Percentiles rank a stretch among this genome's conserved stretches.
phyloP scores from a whole-genome alignment of 2,113 vertebrate genomes.

The Epinephelus fuscoguttatus region DNA sequence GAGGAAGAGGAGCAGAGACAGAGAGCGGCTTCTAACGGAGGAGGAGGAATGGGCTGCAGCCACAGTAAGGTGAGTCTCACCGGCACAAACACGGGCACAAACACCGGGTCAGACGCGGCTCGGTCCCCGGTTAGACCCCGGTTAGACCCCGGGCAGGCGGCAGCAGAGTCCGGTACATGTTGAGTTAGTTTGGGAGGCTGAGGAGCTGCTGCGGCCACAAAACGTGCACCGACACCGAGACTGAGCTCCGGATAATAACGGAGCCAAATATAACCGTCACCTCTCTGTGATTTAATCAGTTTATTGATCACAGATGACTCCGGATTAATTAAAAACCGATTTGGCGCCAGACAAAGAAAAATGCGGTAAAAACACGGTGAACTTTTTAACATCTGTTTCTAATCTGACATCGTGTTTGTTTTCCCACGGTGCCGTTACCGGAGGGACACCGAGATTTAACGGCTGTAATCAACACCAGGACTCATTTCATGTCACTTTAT shows the following conservation, averaged over 20 bases:
- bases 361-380: not conserved
- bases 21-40: constrained; percentile 16
- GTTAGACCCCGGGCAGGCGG: not conserved
- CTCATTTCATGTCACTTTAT: no score
- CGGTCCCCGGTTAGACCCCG: not conserved
- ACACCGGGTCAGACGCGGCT: not conserved
- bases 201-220: not conserved
- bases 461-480: no score
- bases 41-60: constrained; percentile 80
- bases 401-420: constrained; percentile 43
- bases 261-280: no score
- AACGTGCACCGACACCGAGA: constrained; percentile 11
- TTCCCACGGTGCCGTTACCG: constrained; percentile 38
- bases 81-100: not conserved
- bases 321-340: not conserved
- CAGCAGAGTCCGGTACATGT: not conserved
- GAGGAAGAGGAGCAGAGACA: not conserved
- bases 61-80: constrained; percentile 77
- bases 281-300: no score
- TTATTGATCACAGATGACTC: no score
- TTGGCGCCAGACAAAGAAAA: not conserved
- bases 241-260: not conserved
- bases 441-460: no score
- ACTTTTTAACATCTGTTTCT: constrained; percentile 64
- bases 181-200: no score